A percentile compares a stretch with the other conserved stretches of the same genome.
phyloP scores from a whole-genome alignment of 2,888 invertebrate species.

The Thyatira batis region DNA sequence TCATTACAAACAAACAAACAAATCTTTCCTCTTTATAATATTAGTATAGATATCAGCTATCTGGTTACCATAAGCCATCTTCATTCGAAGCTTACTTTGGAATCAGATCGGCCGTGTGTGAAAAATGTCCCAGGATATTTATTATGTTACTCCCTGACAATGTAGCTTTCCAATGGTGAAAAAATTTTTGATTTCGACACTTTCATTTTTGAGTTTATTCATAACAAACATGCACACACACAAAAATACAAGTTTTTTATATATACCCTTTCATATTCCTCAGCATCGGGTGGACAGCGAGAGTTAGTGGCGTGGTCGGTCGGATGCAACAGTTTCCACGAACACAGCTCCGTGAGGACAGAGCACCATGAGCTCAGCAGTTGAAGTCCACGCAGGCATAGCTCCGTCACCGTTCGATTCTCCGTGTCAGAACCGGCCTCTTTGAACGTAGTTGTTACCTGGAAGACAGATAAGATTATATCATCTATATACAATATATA shows the following conservation, averaged over 20 bases:
- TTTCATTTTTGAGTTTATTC: too few species aligned
- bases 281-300: conserved; percentile 97
- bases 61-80: too few species aligned
- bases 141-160: too few species aligned
- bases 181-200: too few species aligned
- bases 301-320: conserved; percentile 98
- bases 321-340: conserved; percentile 99
- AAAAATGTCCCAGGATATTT: too few species aligned
- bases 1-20: too few species aligned
- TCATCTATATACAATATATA: background rate
- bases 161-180: too few species aligned
- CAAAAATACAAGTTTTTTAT: background rate
- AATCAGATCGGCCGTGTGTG: too few species aligned
- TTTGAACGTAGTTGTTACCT: conserved; percentile 96
- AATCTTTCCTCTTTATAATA: too few species aligned
- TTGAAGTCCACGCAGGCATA: conserved; percentile 95
- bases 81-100: too few species aligned
- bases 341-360: conserved; percentile 97
- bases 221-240: conserved; percentile 9
- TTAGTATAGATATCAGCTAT: too few species aligned
- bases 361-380: conserved; percentile 98
- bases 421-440: conserved; percentile 96
- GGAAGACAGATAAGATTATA: conserved; percentile 11
- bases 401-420: conserved; percentile 94
- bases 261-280: conserved; percentile 96